Percentiles rank a stretch among this genome's conserved stretches.
phyloP scores from a whole-genome alignment of 1,140 invertebrate genomes.

The Cotesia vestalis region DNA sequence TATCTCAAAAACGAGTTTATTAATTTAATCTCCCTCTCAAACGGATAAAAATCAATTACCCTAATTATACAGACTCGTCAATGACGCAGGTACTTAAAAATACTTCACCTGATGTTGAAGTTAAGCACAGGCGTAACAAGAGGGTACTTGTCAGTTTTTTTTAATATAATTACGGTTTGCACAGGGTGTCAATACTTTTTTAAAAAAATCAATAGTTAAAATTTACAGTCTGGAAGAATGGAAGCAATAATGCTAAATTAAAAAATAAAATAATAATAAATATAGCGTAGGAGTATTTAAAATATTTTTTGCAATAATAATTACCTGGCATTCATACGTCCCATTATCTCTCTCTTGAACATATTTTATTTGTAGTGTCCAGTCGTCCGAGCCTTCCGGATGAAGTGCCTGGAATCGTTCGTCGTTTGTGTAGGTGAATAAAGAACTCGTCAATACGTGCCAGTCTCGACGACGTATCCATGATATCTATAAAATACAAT shows the following conservation, averaged over 20 bases:
- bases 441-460: conserved; percentile 90
- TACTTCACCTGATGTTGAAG: too few relatives aligned
- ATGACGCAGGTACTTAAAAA: too few relatives aligned
- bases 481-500: conserved; percentile 73
- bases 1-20: background rate
- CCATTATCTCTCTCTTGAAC: conserved; percentile 91
- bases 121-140: too few relatives aligned
- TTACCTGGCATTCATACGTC: conserved; percentile 95
- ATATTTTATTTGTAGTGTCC: conserved; percentile 94
- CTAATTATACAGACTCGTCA: background rate
- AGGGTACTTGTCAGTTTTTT: too few relatives aligned
- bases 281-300: background rate
- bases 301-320: conserved; percentile 40
- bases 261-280: conserved; percentile 25
- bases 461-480: conserved; percentile 90
- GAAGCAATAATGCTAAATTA: background rate
- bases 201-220: too few relatives aligned
- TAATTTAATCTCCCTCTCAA: background rate
- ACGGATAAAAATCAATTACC: background rate
- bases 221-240: background rate
- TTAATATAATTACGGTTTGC: too few relatives aligned
- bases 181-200: too few relatives aligned
- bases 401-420: conserved; percentile 85
- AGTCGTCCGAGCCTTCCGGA: conserved; percentile 79
- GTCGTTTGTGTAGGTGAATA: conserved; percentile 90